Evolutionary conservation across 2,797 vertebrate genomes (phyloP).

Genomic region (Nannoperca obscura): DNA sequence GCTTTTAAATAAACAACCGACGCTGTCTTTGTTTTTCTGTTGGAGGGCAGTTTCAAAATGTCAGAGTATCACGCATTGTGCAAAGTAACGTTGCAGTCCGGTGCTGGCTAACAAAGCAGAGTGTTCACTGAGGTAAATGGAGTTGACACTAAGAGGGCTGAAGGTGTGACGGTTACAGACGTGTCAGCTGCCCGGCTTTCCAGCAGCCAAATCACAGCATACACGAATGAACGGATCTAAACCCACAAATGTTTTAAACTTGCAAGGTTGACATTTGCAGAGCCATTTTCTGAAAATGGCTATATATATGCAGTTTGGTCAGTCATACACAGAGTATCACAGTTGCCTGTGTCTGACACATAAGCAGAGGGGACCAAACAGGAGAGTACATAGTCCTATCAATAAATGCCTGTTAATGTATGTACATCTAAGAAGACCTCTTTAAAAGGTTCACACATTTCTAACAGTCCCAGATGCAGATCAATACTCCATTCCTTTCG

Average conservation of each 20-base stretch:
- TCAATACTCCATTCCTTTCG: slow-evolving; percentile 67
- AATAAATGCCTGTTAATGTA: slow-evolving; percentile 39
- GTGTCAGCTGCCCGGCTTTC: slow-evolving; percentile 15
- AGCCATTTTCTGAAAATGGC: neutral
- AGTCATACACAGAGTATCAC: neutral
- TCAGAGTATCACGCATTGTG: slow-evolving; percentile 58
- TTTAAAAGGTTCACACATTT: slow-evolving; percentile 57
- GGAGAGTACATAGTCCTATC: slow-evolving; percentile 3
- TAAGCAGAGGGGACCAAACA: slow-evolving; percentile 8
- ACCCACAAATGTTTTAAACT: slow-evolving; percentile 1
- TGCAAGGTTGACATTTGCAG: neutral
- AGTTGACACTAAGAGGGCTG: slow-evolving; percentile 37
- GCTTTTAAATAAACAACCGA: slow-evolving; percentile 28
- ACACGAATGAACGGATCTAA: slow-evolving; percentile 14
- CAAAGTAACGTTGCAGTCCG: slow-evolving; percentile 44
- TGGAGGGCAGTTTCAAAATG: slow-evolving; percentile 50
- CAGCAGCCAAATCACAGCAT: slow-evolving; percentile 33
- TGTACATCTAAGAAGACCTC: slow-evolving; percentile 38
- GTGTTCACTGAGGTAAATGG: slow-evolving; percentile 66
- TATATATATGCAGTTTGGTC: neutral
- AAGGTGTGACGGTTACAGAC: slow-evolving; percentile 54
- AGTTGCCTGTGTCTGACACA: neutral
- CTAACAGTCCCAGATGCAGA: slow-evolving; percentile 52
- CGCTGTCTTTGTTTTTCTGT: slow-evolving; percentile 23
- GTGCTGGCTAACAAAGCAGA: slow-evolving; percentile 52